Percentiles rank a stretch among this genome's conserved stretches.
These are phyloP conservation scores for Drymonia ruficornis DNA, from an alignment of 2,888 invertebrate genomes.

Conservation along the genomic window DNA sequence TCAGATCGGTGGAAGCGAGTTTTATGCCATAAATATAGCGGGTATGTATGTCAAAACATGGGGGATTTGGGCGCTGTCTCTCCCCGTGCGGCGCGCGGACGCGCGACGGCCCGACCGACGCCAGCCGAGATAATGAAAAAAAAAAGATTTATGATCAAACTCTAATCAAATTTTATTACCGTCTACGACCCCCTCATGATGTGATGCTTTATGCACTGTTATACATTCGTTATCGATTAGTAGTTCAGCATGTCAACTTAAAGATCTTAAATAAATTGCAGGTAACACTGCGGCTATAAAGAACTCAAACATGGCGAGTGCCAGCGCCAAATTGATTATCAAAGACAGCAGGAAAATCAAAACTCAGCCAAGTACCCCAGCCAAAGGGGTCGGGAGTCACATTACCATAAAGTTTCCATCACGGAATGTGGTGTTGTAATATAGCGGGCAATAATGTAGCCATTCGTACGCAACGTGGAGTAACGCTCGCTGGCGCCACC, in stretches of 20 bases:
- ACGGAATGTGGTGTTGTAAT: constrained; percentile 73
- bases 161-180: constrained; percentile 82
- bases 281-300: neutral
- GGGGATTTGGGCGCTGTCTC: constrained; percentile 73
- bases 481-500: constrained; percentile 54
- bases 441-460: constrained; percentile 69
- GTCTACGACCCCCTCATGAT: constrained; percentile 65
- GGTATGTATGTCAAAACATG: constrained; percentile 82
- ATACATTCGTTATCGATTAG: constrained; percentile 59
- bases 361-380: constrained; percentile 68
- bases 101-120: constrained; percentile 62
- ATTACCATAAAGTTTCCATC: constrained; percentile 76
- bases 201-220: constrained; percentile 54
- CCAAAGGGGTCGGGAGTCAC: constrained; percentile 71
- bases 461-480: constrained; percentile 70
- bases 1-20: constrained; percentile 68
- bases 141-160: constrained; percentile 81
- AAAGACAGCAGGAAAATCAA: constrained; percentile 44
- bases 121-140: constrained; percentile 78
- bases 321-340: constrained; percentile 10
- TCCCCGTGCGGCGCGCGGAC: constrained; percentile 47
- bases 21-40: constrained; percentile 76
- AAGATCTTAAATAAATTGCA: neutral
- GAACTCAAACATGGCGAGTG: neutral
- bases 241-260: constrained; percentile 48